These are phyloP conservation scores for Melanotus villosus DNA, from an alignment of 2,888 invertebrate genomes.

Conservation along the genomic window DNA sequence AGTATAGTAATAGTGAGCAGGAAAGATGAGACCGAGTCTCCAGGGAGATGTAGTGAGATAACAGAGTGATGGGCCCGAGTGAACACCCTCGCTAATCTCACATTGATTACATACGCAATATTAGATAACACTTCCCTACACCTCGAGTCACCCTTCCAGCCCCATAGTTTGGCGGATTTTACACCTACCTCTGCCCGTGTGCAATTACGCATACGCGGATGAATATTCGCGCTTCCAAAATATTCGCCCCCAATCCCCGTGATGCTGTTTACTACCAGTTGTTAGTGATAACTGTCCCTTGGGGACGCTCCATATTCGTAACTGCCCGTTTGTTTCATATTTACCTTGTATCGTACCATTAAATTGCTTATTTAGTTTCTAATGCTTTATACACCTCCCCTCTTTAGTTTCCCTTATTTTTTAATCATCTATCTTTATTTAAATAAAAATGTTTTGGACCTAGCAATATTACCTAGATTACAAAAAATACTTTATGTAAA, in stretches of 20 bases:
- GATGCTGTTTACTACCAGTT: conserved; percentile 31
- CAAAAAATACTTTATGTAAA: no score
- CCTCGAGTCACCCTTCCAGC: conserved; percentile 43
- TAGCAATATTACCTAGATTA: no score
- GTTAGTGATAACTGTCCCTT: conserved; percentile 49
- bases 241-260: conserved; percentile 36
- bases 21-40: conserved; percentile 56
- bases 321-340: conserved; percentile 27
- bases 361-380: conserved; percentile 3
- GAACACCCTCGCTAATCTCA: conserved; percentile 67
- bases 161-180: conserved; percentile 48
- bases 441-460: no score
- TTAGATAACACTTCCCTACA: conserved; percentile 65
- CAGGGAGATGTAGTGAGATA: conserved; percentile 64
- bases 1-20: conserved; percentile 47
- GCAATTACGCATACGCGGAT: conserved; percentile 56
- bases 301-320: conserved; percentile 48
- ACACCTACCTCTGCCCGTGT: conserved; percentile 50
- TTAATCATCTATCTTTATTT: no score
- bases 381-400: neutral
- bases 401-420: no score
- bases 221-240: conserved; percentile 42
- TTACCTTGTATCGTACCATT: conserved; percentile 2
- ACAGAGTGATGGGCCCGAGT: conserved; percentile 62
- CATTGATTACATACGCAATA: conserved; percentile 68